These are phyloP conservation scores for Carcharodon carcharias DNA, from an alignment of 2,797 vertebrate species.

Conservation along the genomic window DNA sequence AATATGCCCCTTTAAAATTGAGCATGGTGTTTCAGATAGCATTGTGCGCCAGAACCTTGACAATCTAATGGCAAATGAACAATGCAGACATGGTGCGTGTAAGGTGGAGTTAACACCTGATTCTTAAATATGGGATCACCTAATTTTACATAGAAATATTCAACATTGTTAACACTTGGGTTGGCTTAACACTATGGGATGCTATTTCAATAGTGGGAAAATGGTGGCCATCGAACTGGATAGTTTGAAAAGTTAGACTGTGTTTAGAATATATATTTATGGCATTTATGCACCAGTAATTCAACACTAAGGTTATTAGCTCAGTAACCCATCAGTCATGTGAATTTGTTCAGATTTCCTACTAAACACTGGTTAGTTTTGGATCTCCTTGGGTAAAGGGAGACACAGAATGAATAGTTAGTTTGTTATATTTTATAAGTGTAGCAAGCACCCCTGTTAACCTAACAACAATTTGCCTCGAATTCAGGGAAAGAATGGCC, in stretches of 20 bases:
- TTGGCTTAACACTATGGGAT: background rate
- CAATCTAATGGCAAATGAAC: background rate
- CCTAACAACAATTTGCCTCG: background rate
- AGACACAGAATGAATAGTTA: background rate
- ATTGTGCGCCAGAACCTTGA: no score
- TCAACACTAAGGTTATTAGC: constrained; percentile 25
- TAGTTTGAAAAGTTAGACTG: background rate
- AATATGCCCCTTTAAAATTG: background rate
- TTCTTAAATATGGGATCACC: background rate
- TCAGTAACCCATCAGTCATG: background rate
- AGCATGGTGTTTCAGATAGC: background rate
- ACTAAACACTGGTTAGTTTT: background rate
- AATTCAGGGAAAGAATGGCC: background rate
- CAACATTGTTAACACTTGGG: background rate
- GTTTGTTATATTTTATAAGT: background rate
- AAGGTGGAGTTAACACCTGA: background rate
- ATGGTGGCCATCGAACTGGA: background rate
- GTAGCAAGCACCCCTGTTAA: no score
- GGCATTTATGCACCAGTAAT: background rate
- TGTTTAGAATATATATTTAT: background rate
- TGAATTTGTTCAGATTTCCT: background rate
- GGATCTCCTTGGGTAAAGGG: background rate
- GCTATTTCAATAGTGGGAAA: background rate
- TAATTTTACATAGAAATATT: background rate
- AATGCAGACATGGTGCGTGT: background rate